Conservation (phyloP, 2,797 vertebrate species). For the Notoglanidium macrostoma region DNA sequence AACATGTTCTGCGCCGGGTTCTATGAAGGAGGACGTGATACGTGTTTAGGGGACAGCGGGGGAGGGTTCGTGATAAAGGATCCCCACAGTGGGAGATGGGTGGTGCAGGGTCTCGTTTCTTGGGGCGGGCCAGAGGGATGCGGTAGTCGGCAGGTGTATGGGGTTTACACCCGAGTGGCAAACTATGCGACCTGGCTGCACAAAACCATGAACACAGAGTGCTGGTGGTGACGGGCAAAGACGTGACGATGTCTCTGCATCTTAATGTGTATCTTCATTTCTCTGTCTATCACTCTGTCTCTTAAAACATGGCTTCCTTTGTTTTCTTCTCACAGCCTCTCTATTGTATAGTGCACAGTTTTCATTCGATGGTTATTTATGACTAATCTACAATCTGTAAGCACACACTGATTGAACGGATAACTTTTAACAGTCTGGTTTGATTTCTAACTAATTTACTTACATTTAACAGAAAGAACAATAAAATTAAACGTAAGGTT, state of each 20-base stretch:
- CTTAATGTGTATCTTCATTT: not conserved
- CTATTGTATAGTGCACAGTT: not conserved
- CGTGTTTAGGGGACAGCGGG: constrained; percentile 94
- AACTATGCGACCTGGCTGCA: constrained; percentile 87
- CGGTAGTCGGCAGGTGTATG: constrained; percentile 91
- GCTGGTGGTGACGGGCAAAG: constrained; percentile 44
- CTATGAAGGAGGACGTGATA: constrained; percentile 89
- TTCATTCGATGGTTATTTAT: not conserved
- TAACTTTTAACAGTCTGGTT: not conserved
- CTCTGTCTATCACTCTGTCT: not conserved
- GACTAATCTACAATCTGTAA: not conserved
- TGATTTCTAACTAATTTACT: not conserved
- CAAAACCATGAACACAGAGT: constrained; percentile 66
- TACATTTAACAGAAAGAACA: not conserved
- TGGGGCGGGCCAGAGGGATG: constrained; percentile 96
- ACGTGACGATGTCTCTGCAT: not conserved
- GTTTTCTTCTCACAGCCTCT: not conserved
- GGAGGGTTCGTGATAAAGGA: constrained; percentile 89
- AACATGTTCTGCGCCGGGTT: constrained; percentile 98
- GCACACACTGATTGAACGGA: too few species aligned
- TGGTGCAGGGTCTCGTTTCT: constrained; percentile 89
- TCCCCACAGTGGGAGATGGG: constrained; percentile 77
- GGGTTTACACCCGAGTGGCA: constrained; percentile 91
- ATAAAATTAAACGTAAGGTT: not conserved
- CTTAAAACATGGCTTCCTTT: not conserved